Conservation (phyloP, 2,888 invertebrate species). For the Conops quadrifasciatus region DNA sequence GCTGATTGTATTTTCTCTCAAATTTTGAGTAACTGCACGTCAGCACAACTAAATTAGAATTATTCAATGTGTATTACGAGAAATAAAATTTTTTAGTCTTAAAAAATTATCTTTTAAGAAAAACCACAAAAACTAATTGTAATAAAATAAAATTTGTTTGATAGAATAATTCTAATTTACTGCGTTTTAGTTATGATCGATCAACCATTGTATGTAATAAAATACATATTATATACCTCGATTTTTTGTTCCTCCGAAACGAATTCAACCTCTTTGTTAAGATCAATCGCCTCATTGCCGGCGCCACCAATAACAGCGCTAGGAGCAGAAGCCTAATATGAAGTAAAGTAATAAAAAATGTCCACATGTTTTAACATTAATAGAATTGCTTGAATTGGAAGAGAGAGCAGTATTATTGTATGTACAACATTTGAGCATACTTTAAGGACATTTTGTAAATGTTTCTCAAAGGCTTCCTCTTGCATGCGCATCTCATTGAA, state of each 20-base stretch:
- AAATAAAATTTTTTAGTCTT: background rate
- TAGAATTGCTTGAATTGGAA: background rate
- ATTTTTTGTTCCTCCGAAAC: slow-evolving; percentile 69
- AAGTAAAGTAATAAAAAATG: background rate
- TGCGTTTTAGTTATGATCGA: slow-evolving; percentile 40
- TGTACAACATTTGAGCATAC: slow-evolving; percentile 62
- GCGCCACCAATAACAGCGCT: slow-evolving; percentile 60
- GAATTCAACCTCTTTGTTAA: slow-evolving; percentile 74
- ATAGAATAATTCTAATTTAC: slow-evolving; percentile 45
- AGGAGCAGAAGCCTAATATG: slow-evolving; percentile 43
- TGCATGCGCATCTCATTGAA: slow-evolving; percentile 76
- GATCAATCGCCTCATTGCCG: slow-evolving; percentile 56
- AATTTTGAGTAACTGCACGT: slow-evolving; percentile 51
- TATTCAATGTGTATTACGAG: slow-evolving; percentile 33
- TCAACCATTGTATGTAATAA: slow-evolving; percentile 26
- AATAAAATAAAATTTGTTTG: background rate
- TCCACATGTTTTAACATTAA: background rate
- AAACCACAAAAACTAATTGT: background rate
- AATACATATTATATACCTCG: slow-evolving; percentile 56
- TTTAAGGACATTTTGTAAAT: slow-evolving; percentile 77
- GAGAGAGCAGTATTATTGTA: slow-evolving; percentile 23
- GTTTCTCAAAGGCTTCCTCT: slow-evolving; percentile 80
- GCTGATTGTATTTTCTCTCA: slow-evolving; percentile 43
- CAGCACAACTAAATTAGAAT: slow-evolving; percentile 52
- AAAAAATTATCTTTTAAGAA: background rate